phyloP scores from a whole-genome alignment of 2,113 vertebrate genomes.

The Thamnaconus septentrionalis region DNA sequence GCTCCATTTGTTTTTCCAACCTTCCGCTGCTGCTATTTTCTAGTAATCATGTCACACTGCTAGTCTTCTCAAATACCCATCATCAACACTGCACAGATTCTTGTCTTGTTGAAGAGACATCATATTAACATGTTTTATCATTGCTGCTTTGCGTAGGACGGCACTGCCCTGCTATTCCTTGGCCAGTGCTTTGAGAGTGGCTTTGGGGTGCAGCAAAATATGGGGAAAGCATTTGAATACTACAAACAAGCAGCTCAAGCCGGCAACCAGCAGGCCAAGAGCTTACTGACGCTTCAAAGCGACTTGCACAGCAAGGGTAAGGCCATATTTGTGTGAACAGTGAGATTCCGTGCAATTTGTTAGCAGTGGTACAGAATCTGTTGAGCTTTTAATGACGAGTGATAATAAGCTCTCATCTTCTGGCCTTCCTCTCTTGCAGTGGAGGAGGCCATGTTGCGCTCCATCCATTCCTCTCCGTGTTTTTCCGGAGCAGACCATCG shows the following conservation, averaged over 20 bases:
- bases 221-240: conserved; percentile 72
- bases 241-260: conserved; percentile 77
- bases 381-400: conserved; percentile 14
- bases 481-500: conserved; percentile 45
- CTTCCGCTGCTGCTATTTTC: too few species aligned
- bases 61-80: too few species aligned
- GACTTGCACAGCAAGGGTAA: conserved; percentile 32
- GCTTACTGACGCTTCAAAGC: conserved; percentile 63
- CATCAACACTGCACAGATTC: not conserved
- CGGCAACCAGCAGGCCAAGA: conserved; percentile 72
- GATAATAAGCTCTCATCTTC: not conserved
- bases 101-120: not conserved
- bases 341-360: too few species aligned
- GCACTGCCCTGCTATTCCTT: conserved; percentile 82
- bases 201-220: conserved; percentile 78
- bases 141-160: conserved; percentile 76
- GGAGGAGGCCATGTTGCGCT: conserved; percentile 56
- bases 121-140: not conserved
- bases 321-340: conserved; percentile 4
- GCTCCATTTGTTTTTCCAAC: too few species aligned
- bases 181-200: conserved; percentile 88
- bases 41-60: too few species aligned
- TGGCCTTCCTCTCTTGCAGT: conserved; percentile 1
- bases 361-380: not conserved
- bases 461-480: conserved; percentile 73